These are phyloP conservation scores for Crotalus viridis DNA, from an alignment of 2,113 vertebrate species.

Conservation along the genomic window DNA sequence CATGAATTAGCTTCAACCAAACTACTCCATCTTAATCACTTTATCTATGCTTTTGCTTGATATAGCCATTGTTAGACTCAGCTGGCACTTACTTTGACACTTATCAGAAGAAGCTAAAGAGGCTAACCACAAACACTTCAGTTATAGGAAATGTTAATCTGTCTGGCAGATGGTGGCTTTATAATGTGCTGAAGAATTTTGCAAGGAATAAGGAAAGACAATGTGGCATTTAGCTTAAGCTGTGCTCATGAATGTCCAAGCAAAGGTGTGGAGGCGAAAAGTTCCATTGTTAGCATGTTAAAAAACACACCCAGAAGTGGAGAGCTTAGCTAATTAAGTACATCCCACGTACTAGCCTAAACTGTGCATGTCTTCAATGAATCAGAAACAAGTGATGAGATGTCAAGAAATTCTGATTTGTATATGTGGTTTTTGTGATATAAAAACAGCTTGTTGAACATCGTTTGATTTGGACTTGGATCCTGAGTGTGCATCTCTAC, in stretches of 20 bases:
- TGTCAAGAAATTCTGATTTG: not conserved
- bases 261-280: not conserved
- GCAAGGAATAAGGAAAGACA: not conserved
- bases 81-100: not conserved
- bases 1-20: not conserved
- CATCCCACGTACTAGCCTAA: not conserved
- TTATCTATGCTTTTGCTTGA: not conserved
- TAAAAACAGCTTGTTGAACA: not conserved
- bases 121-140: not conserved
- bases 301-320: not conserved
- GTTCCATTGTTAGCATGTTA: not conserved
- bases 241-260: not conserved
- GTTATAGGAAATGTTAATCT: not conserved
- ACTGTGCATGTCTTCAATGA: not conserved
- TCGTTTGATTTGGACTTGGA: not conserved
- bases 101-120: not conserved
- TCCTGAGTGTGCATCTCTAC: not conserved
- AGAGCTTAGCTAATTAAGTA: not conserved
- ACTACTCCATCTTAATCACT: not conserved
- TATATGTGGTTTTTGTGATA: not conserved
- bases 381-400: not conserved
- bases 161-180: not conserved
- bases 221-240: not conserved
- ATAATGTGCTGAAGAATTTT: not conserved
- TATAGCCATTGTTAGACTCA: not conserved